Evolutionary conservation across 2,797 vertebrate genomes (phyloP), one percentile per base, ranked within the genome.

Genomic region (Lophotriccus pileatus): DNA sequence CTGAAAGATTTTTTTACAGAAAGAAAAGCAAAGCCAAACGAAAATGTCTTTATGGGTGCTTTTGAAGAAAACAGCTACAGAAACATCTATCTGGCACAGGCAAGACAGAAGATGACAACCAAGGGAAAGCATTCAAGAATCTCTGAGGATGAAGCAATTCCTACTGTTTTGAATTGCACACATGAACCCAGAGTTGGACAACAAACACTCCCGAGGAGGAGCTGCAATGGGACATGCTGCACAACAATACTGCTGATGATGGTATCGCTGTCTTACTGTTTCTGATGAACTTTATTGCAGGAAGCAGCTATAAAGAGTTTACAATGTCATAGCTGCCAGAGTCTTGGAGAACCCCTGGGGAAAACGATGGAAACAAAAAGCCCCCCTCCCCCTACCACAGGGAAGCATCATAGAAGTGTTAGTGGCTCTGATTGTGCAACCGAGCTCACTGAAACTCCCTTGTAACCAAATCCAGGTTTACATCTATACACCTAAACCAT

Each of bases 131-230:
- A 90, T 90, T 94, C 91, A 96, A 91, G 83, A 95, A 94, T 91
- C 77, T 92, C 82, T 18, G 77, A 90, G 59, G 55, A 94, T 84
- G 87, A 97, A 95, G 92, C 91, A 96, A 96, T 74, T 95, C 95
- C 95, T 96, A 95, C 95, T 92, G 89, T 94, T 96, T 94, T 94
- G 89, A 96, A 96, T 78, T 39, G 68, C 68, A 67, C 37, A 56
- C 68, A 91, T 3, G 44, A 87, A 73, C 36, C 28, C 23, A 4
- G 85, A 94, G 36, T 15, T 79, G 80, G 76, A 83, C 34, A 81
- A 36, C 70, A 64, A 91, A 85, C 3, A 4, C 21, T 73, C 44
- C 63, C 52, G 53, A 67, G 80, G 77, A 95, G 67, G 39, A 93
- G 91, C 64, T 94, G 70, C 68, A 74, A 37, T 21, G 17, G 56